Percentiles rank a stretch among this genome's conserved stretches.
These are phyloP conservation scores for Chinchilla lanigera DNA, from an alignment of 2,113 vertebrate species.

Conservation along the genomic window DNA sequence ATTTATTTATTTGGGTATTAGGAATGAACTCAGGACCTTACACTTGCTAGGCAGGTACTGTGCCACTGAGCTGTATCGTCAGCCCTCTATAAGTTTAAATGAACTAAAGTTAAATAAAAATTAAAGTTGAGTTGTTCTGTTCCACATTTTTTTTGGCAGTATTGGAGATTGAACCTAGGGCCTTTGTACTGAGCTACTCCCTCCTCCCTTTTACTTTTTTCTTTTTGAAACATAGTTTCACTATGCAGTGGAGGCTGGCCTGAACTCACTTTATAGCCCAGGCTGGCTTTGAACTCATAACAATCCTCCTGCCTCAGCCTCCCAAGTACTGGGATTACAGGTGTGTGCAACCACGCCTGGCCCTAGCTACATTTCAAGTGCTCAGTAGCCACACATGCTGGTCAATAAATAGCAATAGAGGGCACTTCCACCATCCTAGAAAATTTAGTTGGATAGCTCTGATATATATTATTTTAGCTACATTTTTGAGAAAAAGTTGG, in stretches of 20 bases:
- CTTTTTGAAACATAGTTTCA: background rate
- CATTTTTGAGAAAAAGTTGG: background rate
- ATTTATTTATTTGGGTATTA: too few species aligned
- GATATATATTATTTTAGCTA: background rate
- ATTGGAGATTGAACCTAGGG: background rate
- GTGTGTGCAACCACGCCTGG: background rate
- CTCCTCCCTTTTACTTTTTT: background rate
- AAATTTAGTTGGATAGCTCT: background rate
- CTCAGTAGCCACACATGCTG: background rate
- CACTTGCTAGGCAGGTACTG: too few species aligned
- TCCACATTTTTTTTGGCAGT: background rate
- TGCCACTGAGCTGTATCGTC: too few species aligned
- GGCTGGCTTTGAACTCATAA: background rate
- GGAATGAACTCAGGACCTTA: too few species aligned
- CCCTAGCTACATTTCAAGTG: background rate
- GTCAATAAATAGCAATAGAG: background rate
- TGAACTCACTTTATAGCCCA: background rate
- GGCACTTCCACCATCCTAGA: background rate
- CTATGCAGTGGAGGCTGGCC: background rate
- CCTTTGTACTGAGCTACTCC: background rate
- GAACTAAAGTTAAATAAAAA: background rate
- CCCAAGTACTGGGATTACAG: background rate
- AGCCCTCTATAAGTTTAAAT: background rate
- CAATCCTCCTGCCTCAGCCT: background rate
- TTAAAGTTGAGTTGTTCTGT: background rate